Evolutionary conservation across 2,888 invertebrate genomes (phyloP), one percentile per base, ranked within the genome.

Genomic region (Lepidochrysops patricia): DNA sequence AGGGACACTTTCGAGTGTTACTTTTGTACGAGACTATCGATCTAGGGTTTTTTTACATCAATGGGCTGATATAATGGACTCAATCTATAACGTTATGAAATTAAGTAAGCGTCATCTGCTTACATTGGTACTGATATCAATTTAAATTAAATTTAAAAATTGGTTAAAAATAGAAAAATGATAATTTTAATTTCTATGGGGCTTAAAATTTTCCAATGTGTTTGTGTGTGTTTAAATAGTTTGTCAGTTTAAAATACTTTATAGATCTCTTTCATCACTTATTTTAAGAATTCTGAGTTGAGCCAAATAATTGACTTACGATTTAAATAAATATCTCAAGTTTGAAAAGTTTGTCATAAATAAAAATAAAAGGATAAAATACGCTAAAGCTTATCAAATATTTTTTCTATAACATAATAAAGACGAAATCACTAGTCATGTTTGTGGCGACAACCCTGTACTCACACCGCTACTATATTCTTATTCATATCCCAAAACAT

Each of bases 391-490:
- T 54, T 58, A 61, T 61, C 29, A 61, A 54, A 54, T 37, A 61
- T 60, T 62, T 64, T 64, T 60, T 57, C 43, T 35, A 50, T 57
- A 60, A 64, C 72, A 76, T 50, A 80, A 75, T 74, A 72, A 68
- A 72, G 68, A 71, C 70, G 72, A 84, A 82, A 83, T 77, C 76
- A 79, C 88, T 75, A 87, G 87, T 88, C 87, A 88, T 79, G 72
- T 71, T 76, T 69, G 75, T 79, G 87, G 87, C 88, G 87, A 88
- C 87, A 87, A 80, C 84, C 84, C 85, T 85, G 80, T 72, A 80
- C 74, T 76, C 70, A 62, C 73, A 63, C 73, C 61, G 63, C 57
- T 72, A 79, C 69, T 60, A 66, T 56, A 61, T 65, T 61, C 19
- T 32, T 54, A 23, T 52, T 48, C 32, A 57, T 54, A 57, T 19